Percentiles rank a stretch among this genome's conserved stretches.
phyloP scores from a whole-genome alignment of 2,797 vertebrate species.

The Discoglossus pictus region DNA sequence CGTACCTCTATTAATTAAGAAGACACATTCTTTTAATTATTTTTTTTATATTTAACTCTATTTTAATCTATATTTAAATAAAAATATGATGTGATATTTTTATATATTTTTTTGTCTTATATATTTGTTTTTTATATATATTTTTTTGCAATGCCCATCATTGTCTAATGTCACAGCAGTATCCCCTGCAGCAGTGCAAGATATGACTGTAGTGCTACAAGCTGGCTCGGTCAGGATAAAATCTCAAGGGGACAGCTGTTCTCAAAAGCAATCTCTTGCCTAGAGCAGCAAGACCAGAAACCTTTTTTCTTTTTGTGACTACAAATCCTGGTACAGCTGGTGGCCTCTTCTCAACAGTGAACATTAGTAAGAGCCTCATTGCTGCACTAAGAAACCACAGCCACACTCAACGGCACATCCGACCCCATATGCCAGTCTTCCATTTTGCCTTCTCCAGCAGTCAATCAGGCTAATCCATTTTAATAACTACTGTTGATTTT shows the following conservation, averaged over 20 bases:
- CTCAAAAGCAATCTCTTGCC: conserved; percentile 44
- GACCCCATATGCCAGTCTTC: conserved; percentile 54
- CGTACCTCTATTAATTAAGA: conserved; percentile 36
- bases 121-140: conserved; percentile 27
- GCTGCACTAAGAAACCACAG: conserved; percentile 47
- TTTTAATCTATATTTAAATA: no score
- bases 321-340: conserved; percentile 58
- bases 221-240: conserved; percentile 37
- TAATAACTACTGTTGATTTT: conserved; percentile 37
- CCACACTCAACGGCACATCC: conserved; percentile 24
- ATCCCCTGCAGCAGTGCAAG: conserved; percentile 34
- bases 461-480: conserved; percentile 29
- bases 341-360: conserved; percentile 53
- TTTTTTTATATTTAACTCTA: conserved; percentile 17
- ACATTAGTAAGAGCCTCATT: conserved; percentile 43
- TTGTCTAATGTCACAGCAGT: conserved; percentile 22
- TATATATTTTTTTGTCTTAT: conserved; percentile 22
- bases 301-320: conserved; percentile 52
- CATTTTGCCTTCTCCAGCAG: conserved; percentile 35
- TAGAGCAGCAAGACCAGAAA: conserved; percentile 29
- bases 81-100: no score
- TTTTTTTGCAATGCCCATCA: conserved; percentile 3
- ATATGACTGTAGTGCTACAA: conserved; percentile 9
- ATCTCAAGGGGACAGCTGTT: conserved; percentile 58
- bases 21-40: neutral